Conservation (phyloP, 2,113 vertebrate genomes). For the Psittacula cyanocephala region DNA sequence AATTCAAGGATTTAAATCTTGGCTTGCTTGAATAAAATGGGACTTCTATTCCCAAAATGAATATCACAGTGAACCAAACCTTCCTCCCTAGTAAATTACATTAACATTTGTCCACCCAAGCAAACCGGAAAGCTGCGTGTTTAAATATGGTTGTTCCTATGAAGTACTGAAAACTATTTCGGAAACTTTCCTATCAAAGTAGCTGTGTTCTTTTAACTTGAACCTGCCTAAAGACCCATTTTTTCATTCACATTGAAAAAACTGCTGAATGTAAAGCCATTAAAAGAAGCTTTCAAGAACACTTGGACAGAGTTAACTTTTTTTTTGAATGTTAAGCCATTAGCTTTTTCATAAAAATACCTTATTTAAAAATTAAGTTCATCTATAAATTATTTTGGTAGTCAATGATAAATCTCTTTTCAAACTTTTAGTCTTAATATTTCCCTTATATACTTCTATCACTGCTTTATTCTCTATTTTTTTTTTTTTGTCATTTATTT, state of each 20-base stretch:
- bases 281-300: neutral
- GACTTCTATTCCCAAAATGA: neutral
- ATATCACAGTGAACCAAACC: neutral
- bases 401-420: neutral
- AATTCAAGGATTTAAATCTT: neutral
- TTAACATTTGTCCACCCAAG: neutral
- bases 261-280: neutral
- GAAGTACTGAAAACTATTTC: neutral
- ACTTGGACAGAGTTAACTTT: neutral
- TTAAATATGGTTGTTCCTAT: neutral
- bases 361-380: neutral
- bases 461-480: neutral
- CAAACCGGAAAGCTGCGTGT: neutral
- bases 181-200: neutral
- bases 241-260: neutral
- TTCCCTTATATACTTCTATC: neutral
- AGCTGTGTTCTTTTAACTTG: neutral
- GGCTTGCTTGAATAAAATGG: neutral
- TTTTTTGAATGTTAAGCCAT: neutral
- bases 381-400: neutral
- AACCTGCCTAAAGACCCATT: neutral
- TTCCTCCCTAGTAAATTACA: neutral
- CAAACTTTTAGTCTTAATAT: neutral
- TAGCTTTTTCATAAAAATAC: neutral
- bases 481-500: neutral